phyloP scores from a whole-genome alignment of 2,113 vertebrate genomes.

The Sula dactylatra region DNA sequence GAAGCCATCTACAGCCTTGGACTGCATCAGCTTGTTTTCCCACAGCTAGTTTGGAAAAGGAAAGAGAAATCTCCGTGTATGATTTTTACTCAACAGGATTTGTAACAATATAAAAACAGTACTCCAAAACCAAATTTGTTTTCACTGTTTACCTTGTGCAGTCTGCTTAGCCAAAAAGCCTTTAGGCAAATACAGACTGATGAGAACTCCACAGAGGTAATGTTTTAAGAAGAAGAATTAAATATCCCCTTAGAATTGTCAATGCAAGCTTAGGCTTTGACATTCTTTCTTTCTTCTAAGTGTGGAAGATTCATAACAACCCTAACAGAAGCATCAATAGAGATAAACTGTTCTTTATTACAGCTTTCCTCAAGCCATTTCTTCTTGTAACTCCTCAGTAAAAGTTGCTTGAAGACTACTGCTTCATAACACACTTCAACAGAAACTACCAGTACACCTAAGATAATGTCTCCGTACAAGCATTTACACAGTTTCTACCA shows the following conservation, averaged over 20 bases:
- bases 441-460: background rate
- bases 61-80: background rate
- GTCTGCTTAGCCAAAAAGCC: background rate
- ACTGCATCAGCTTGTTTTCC: slow-evolving; percentile 98
- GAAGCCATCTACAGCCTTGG: slow-evolving; percentile 97
- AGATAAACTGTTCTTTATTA: background rate
- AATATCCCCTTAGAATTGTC: background rate
- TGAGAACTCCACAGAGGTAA: background rate
- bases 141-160: background rate
- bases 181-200: background rate
- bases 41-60: slow-evolving; percentile 82
- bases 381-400: background rate
- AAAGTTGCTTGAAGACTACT: background rate
- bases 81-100: background rate
- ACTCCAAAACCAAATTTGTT: background rate
- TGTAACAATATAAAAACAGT: background rate
- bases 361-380: background rate
- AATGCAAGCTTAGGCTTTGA: background rate
- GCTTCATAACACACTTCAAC: background rate
- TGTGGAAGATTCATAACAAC: background rate
- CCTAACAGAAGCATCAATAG: background rate
- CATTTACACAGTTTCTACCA: background rate
- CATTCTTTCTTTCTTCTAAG: background rate
- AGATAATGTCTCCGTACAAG: background rate
- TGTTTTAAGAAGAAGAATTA: background rate